Base-by-base conservation (phyloP, 2,797 vertebrate genomes). In the Pseudotriccus pelzelni region DNA sequence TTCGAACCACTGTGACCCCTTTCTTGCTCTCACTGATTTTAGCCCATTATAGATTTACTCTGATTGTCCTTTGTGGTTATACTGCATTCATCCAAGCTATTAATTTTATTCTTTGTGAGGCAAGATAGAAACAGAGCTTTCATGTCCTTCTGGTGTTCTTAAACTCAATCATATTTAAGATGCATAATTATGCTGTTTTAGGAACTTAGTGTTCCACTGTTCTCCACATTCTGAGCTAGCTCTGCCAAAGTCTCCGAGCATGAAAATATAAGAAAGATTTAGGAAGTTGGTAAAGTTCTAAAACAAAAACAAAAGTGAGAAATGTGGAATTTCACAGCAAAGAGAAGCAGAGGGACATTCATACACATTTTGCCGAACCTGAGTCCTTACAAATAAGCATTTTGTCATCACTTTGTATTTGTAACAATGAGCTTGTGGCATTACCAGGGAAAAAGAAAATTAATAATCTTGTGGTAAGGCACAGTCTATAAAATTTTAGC, bases 121-220 rank as follows among this genome's bases (percentile, higher is more conserved):
- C 36, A 55, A 81, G 69, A 91, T 25, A 58, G 89, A 91, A 92
- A 72, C 30, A 87, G 87, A 88, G 15, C 32, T 83, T 93, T 92
- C 76, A 66, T 69, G 47, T 84, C 43, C 47, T 92, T 84, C 55
- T 89, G 73, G 79, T 2, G 5, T 81, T 94, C 69, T 81, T 66
- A 81, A 87, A 88, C 25, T 88, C 62, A 81, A 25, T 41, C 69
- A 52, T 88, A 78, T 89, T 80, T 93, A 91, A 96, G 58, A 94
- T 62, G 82, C 49, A 73, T 87, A 87, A 89, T 72, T 92, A 60
- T 55, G 43, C 82, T 93, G 81, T 44, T 94, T 95, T 72, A 75
- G 53, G 84, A 96, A 87, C 52, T 72, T 66, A 4, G 4, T 62
- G 53, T 89, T 93, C 75, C 10, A 37, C 44, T 44, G 9, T 83